phyloP scores from a whole-genome alignment of 2,797 vertebrate genomes.

The Notolabrus celidotus region DNA sequence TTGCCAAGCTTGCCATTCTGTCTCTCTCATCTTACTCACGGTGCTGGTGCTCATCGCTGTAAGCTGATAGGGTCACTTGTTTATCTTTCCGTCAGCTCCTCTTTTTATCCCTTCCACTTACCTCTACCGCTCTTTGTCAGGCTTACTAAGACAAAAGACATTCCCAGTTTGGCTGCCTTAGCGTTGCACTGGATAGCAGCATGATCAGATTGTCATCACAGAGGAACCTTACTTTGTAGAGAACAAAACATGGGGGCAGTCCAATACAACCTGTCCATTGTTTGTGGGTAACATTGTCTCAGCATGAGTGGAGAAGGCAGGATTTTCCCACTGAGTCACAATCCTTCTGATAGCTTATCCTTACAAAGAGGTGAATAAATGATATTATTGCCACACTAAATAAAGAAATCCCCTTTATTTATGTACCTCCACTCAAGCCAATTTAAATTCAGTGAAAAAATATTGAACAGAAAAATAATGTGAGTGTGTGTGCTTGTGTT shows the following conservation, averaged over 20 bases:
- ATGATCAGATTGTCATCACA: constrained; percentile 75
- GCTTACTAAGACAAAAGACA: constrained; percentile 73
- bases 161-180: constrained; percentile 52
- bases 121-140: constrained; percentile 67
- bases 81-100: constrained; percentile 75
- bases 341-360: constrained; percentile 16
- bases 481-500: constrained; percentile 19
- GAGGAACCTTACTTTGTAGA: constrained; percentile 66
- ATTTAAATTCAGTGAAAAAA: background rate
- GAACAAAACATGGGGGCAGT: constrained; percentile 67
- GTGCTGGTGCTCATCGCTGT: constrained; percentile 39
- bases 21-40: constrained; percentile 48
- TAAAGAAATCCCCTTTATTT: background rate
- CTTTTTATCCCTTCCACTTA: constrained; percentile 80
- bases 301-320: constrained; percentile 45
- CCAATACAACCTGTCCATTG: constrained; percentile 69
- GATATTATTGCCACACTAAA: background rate
- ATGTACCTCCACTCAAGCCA: background rate
- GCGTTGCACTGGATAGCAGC: constrained; percentile 36
- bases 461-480: too few relatives aligned
- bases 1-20: constrained; percentile 43
- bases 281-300: constrained; percentile 54
- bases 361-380: constrained; percentile 25
- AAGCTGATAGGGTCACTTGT: constrained; percentile 81
- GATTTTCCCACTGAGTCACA: constrained; percentile 43